phyloP scores from a whole-genome alignment of 2,113 vertebrate genomes.

The Willisornis vidua region DNA sequence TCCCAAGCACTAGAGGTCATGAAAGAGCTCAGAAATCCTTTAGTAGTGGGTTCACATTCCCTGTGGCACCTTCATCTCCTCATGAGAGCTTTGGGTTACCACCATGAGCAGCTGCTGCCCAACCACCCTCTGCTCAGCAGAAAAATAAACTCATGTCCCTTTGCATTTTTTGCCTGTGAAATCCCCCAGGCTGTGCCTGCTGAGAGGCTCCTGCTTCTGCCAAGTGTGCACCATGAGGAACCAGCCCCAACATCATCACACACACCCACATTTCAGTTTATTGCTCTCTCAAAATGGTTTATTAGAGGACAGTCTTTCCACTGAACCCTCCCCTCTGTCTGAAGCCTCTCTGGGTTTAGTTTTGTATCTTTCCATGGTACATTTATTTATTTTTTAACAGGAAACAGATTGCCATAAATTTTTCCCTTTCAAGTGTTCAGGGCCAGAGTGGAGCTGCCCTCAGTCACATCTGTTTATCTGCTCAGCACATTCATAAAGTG shows the following conservation, averaged over 20 bases:
- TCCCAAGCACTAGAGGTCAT: not conserved
- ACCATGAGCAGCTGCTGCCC: not conserved
- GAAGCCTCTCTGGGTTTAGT: not conserved
- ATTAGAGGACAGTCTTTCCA: not conserved
- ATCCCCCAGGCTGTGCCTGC: not conserved
- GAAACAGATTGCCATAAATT: conserved; percentile 35
- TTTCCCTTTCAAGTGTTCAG: conserved; percentile 34
- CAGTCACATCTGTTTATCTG: conserved; percentile 62
- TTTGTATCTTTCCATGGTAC: not conserved
- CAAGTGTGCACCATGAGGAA: not conserved
- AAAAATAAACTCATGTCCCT: not conserved
- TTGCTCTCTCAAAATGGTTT: not conserved
- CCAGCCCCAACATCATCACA: not conserved
- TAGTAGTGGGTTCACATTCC: not conserved
- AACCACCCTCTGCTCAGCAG: not conserved
- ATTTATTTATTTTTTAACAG: not conserved
- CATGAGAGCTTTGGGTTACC: not conserved
- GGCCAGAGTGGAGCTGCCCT: conserved; percentile 38
- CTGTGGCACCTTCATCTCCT: not conserved
- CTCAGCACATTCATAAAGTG: conserved; percentile 56
- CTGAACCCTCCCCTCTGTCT: not conserved
- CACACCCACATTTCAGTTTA: not conserved
- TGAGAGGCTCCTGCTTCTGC: not conserved
- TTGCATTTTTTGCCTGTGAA: not conserved
- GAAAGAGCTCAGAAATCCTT: not conserved